Evolutionary conservation across 2,113 vertebrate species (phyloP), one percentile per base, ranked within the genome.

Genomic region (Alectura lathami): DNA sequence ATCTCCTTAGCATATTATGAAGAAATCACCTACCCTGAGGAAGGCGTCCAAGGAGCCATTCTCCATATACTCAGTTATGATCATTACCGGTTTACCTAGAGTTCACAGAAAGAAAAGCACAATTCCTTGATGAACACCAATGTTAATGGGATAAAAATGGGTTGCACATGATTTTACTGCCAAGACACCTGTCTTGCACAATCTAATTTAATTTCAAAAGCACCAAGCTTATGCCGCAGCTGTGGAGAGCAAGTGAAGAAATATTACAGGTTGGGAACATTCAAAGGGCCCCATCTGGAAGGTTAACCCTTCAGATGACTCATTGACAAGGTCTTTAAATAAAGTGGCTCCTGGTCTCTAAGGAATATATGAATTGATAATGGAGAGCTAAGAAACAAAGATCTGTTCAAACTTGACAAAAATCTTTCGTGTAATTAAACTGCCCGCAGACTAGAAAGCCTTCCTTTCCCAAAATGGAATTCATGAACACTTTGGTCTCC

Each of bases 1-100:
- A 77, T 69, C 67, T 51, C 40, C n/a, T 88, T 67, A 83, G n/a
- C 68, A 96, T 96, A 79, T 75, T 72, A 86, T 42, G 84, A 95
- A 95, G 68, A 76, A 96, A 95, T 92, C 96, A 99, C 99, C 87
- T 98, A 99, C 99, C 98, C 99, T 98, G 95, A 99, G 98, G 98
- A 99, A 99, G 73, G 99, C 98, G 97, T 99, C 99, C 98, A 99
- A 98, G 51, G 99, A 99, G 67, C 99, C 99, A 34, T 99, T 99
- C 95, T 99, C 99, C 99, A 99, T 99, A 98, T 99, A 99, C 96
- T 99, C 99, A 9, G 99, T 99, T 97, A 99, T 99, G 98, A 99
- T 99, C 99, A 99, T 99, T 96, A 99, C 99, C 15, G 99, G 99
- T 96, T 99, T 99, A 98, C 99, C 99, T 99, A 98, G 86, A 97